Percentiles rank a stretch among this genome's conserved stretches.
These are phyloP conservation scores for Enteromius radiatus DNA, from an alignment of 2,797 vertebrate species.

Conservation along the genomic window DNA sequence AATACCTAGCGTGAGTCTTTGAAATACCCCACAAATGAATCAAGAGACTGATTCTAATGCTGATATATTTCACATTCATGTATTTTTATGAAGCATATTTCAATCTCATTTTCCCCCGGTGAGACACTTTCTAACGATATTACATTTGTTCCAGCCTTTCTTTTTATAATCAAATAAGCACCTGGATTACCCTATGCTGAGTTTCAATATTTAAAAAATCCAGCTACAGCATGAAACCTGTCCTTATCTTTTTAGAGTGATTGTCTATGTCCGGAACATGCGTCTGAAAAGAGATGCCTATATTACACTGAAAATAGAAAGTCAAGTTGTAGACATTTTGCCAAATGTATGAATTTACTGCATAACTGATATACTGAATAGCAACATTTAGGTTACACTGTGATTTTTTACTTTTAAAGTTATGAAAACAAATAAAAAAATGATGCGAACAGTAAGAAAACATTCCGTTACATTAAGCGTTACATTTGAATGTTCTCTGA, in stretches of 20 bases:
- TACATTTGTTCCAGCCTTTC: background rate
- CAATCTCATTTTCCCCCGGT: background rate
- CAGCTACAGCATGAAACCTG: background rate
- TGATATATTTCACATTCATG: constrained; percentile 10
- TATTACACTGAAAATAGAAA: background rate
- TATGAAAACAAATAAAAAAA: background rate
- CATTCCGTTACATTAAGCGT: background rate
- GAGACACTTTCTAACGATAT: background rate
- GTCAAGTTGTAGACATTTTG: background rate
- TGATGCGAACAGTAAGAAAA: background rate
- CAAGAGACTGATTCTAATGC: background rate
- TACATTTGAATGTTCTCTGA: background rate
- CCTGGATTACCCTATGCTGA: background rate
- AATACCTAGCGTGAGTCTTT: background rate
- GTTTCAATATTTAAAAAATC: background rate
- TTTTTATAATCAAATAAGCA: background rate
- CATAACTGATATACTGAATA: background rate
- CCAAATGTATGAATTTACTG: background rate
- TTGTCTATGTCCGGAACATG: background rate
- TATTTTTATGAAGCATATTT: constrained; percentile 12
- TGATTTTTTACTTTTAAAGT: background rate
- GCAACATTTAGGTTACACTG: background rate
- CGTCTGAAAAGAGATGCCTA: background rate
- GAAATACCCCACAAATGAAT: background rate
- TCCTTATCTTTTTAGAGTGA: background rate